Evolutionary conservation across 2,113 vertebrate genomes (phyloP).

Genomic region (Motacilla alba): DNA sequence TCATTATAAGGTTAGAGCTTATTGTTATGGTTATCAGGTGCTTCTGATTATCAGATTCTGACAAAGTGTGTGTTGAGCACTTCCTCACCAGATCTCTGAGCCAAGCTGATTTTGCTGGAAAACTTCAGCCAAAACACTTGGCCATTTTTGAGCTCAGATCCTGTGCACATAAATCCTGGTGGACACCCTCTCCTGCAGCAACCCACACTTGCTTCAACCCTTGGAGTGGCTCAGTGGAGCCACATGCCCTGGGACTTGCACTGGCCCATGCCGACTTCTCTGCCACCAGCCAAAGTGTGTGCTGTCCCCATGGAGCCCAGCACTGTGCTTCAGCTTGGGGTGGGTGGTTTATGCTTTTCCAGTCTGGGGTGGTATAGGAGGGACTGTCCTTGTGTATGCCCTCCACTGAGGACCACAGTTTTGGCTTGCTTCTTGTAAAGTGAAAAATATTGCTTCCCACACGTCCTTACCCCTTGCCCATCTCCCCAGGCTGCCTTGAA

Average conservation of each 20-base stretch:
- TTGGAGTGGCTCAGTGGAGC: accelerated
- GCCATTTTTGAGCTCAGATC: not conserved
- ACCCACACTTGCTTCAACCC: accelerated
- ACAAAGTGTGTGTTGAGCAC: not conserved
- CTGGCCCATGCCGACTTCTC: accelerated
- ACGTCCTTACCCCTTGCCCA: not conserved
- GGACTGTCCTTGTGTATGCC: not conserved
- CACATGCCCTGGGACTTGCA: not conserved
- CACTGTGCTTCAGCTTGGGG: not conserved
- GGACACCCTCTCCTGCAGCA: no score
- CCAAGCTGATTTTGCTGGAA: not conserved
- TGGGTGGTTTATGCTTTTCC: not conserved
- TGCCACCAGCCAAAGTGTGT: accelerated
- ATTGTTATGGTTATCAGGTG: not conserved
- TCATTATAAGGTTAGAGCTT: not conserved
- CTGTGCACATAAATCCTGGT: not conserved
- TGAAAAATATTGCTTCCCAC: not conserved
- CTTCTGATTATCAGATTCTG: not conserved
- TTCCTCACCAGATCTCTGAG: not conserved
- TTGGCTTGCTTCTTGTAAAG: not conserved
- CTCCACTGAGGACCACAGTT: not conserved
- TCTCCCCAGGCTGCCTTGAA: not conserved
- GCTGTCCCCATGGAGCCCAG: accelerated
- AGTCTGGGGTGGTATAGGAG: not conserved
- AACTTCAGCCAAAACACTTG: not conserved